Conservation (phyloP, 2,113 vertebrate species). For the Limanda limanda region DNA sequence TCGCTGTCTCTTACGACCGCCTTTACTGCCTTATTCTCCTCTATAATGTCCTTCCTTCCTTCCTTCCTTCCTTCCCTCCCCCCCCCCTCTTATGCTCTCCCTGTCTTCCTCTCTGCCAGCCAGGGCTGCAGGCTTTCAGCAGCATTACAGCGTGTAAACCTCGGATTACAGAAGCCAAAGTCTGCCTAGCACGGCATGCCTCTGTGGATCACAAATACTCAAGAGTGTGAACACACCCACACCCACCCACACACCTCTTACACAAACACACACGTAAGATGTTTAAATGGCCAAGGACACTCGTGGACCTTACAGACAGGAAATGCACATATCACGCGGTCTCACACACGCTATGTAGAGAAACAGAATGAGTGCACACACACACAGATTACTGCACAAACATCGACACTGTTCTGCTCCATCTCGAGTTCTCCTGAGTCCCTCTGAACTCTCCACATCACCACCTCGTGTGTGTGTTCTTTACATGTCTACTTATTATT, state of each 20-base stretch:
- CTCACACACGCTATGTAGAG: background rate
- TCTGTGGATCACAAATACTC: slow-evolving; percentile 72
- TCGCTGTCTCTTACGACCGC: background rate
- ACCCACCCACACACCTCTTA: slow-evolving; percentile 37
- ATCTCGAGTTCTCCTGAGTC: slow-evolving; percentile 28
- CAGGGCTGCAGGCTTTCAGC: slow-evolving; percentile 74
- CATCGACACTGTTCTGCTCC: slow-evolving; percentile 13
- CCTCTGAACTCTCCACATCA: slow-evolving; percentile 10
- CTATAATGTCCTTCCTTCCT: slow-evolving; percentile 34
- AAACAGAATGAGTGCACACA: background rate
- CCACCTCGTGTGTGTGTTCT: slow-evolving; percentile 20
- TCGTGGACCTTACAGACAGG: slow-evolving; percentile 12
- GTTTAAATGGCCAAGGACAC: slow-evolving; percentile 42
- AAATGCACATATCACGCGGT: slow-evolving; percentile 8
- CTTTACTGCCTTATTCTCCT: slow-evolving; percentile 20
- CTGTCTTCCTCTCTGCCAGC: slow-evolving; percentile 67
- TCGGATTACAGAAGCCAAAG: slow-evolving; percentile 76
- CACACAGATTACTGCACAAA: slow-evolving; percentile 22
- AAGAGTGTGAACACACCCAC: slow-evolving; percentile 45
- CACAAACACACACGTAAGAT: background rate
- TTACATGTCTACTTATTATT: slow-evolving; percentile 38
- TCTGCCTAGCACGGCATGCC: slow-evolving; percentile 70
- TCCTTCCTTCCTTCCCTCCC: slow-evolving; percentile 13
- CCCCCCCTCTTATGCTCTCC: slow-evolving; percentile 16
- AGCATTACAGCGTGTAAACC: slow-evolving; percentile 82